phyloP scores from a whole-genome alignment of 2,797 vertebrate species.

The Spea hammondii region DNA sequence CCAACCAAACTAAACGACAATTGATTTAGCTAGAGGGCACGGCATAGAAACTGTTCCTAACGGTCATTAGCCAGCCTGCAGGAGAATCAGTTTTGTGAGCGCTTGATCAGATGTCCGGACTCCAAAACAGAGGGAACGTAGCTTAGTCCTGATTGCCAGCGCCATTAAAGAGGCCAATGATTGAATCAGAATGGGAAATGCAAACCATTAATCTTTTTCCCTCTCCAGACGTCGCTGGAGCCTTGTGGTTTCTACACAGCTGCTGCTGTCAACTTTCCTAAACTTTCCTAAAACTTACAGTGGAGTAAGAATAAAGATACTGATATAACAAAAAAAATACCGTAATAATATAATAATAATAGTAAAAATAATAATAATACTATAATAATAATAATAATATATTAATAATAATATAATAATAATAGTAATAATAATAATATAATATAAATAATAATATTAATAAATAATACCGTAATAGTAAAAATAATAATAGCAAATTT shows the following conservation, averaged over 20 bases:
- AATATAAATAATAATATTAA: too few species aligned
- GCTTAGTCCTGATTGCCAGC: slow-evolving; percentile 18
- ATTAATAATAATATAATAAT: too few species aligned
- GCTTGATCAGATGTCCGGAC: slow-evolving; percentile 22
- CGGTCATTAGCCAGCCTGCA: slow-evolving; percentile 22
- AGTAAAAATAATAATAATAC: too few species aligned
- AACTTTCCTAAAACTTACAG: neutral
- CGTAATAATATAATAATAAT: too few species aligned
- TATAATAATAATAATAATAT: too few species aligned
- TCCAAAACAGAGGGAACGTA: slow-evolving; percentile 7
- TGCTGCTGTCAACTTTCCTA: neutral
- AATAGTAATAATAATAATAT: too few species aligned
- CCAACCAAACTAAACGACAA: neutral
- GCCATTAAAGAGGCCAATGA: slow-evolving; percentile 41
- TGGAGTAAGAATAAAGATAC: neutral
- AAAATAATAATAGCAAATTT: too few species aligned
- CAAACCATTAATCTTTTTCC: slow-evolving; percentile 33
- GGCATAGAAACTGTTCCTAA: neutral
- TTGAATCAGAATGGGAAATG: slow-evolving; percentile 35
- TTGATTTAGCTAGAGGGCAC: neutral
- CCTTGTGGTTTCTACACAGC: neutral
- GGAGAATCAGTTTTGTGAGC: slow-evolving; percentile 13
- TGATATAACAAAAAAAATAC: neutral
- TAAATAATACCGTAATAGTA: too few species aligned
- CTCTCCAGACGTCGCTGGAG: slow-evolving; percentile 5